Conservation (phyloP, 2,113 vertebrate species). For the Notiomystis cincta region DNA sequence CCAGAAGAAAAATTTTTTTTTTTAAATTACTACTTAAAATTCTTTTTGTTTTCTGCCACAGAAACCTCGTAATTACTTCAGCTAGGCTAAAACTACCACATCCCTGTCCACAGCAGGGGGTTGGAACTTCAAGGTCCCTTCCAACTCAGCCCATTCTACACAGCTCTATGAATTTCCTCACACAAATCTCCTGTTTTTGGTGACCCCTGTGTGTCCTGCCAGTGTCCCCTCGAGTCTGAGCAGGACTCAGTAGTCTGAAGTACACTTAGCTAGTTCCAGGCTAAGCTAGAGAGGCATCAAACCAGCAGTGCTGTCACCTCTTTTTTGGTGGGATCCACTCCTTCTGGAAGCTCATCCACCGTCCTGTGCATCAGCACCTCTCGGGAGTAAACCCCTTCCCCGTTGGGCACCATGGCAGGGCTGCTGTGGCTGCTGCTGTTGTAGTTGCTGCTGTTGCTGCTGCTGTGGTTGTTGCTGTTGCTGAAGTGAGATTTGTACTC, state of each 20-base stretch:
- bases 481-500: conserved; percentile 5
- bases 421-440: background rate
- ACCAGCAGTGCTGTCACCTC: conserved; percentile 72
- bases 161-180: background rate
- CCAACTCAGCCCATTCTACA: background rate
- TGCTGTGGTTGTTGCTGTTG: background rate
- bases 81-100: background rate
- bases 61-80: background rate
- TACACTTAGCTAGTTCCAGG: background rate
- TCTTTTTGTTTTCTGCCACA: background rate
- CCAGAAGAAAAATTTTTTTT: background rate
- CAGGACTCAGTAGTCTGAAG: background rate
- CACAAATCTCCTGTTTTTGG: background rate
- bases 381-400: conserved; percentile 35
- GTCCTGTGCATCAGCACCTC: conserved; percentile 73
- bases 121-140: background rate
- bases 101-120: background rate
- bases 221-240: background rate
- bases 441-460: background rate
- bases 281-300: background rate
- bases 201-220: background rate
- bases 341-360: conserved; percentile 74
- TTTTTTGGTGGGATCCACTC: conserved; percentile 78
- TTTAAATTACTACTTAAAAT: background rate
- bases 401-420: background rate